Evolutionary conservation across 2,797 vertebrate species (phyloP).

Genomic region (Eulemur albifrons): DNA sequence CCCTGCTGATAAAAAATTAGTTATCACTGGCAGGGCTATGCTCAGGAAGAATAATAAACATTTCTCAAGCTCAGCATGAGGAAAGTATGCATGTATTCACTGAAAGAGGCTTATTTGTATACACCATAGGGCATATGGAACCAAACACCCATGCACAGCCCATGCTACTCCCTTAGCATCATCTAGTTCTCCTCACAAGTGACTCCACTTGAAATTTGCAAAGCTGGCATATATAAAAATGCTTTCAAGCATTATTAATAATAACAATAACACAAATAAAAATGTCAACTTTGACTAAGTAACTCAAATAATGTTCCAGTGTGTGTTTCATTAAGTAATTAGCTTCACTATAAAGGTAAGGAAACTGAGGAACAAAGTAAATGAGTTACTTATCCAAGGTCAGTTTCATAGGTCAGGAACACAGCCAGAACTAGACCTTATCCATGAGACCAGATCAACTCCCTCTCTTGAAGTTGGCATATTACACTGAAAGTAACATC

Average conservation of each 20-base stretch:
- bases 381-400: constrained; percentile 31
- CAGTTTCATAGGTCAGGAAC: constrained; percentile 20
- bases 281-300: background rate
- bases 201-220: background rate
- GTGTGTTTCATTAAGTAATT: background rate
- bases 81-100: background rate
- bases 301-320: background rate
- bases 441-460: constrained; percentile 40
- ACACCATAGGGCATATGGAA: background rate
- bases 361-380: constrained; percentile 2
- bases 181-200: background rate
- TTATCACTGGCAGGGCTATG: background rate
- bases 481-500: constrained; percentile 68
- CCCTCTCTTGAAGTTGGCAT: constrained; percentile 62
- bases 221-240: background rate
- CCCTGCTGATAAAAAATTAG: background rate
- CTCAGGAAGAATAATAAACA: background rate
- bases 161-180: background rate
- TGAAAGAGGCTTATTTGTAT: background rate
- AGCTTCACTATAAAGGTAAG: background rate
- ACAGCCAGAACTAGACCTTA: constrained; percentile 22
- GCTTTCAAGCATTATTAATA: background rate
- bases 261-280: background rate
- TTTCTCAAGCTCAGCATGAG: background rate
- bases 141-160: background rate